Evolutionary conservation across 2,113 vertebrate species (phyloP).

Genomic region (Oryzias javanicus): DNA sequence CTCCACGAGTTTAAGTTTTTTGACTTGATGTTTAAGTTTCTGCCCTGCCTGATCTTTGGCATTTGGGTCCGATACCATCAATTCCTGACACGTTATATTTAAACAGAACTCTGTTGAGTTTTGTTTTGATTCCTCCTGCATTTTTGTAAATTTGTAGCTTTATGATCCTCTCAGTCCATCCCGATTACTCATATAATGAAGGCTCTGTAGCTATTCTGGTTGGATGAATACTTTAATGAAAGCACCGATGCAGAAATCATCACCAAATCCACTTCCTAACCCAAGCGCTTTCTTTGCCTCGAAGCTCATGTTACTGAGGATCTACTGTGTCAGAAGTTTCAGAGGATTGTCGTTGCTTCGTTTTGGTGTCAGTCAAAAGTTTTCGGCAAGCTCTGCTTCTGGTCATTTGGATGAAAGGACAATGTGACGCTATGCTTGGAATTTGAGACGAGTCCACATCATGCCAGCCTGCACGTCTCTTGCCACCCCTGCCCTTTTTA

Average conservation of each 20-base stretch:
- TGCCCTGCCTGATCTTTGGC: too few species aligned
- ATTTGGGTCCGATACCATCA: too few species aligned
- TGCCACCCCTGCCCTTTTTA: constrained; percentile 23
- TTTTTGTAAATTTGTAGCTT: too few species aligned
- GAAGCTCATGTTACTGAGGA: not conserved
- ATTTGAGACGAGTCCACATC: constrained; percentile 57
- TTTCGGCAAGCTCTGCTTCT: constrained; percentile 35
- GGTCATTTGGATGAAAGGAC: constrained; percentile 45
- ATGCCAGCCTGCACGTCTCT: constrained; percentile 67
- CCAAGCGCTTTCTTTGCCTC: not conserved
- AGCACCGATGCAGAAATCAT: not conserved
- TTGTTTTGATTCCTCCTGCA: too few species aligned
- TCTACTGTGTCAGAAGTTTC: not conserved
- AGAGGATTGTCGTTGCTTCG: constrained; percentile 37
- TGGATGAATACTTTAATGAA: not conserved
- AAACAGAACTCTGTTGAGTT: too few species aligned
- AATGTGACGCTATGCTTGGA: constrained; percentile 75
- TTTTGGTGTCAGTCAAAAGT: constrained; percentile 33
- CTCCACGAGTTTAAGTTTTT: too few species aligned
- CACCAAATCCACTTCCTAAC: not conserved
- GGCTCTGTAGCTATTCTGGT: not conserved
- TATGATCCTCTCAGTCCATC: too few species aligned
- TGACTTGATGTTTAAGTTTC: too few species aligned
- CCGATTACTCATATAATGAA: too few species aligned
- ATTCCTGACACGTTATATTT: too few species aligned